phyloP scores from a whole-genome alignment of 2,113 vertebrate genomes.

The Catharus bicknelli region DNA sequence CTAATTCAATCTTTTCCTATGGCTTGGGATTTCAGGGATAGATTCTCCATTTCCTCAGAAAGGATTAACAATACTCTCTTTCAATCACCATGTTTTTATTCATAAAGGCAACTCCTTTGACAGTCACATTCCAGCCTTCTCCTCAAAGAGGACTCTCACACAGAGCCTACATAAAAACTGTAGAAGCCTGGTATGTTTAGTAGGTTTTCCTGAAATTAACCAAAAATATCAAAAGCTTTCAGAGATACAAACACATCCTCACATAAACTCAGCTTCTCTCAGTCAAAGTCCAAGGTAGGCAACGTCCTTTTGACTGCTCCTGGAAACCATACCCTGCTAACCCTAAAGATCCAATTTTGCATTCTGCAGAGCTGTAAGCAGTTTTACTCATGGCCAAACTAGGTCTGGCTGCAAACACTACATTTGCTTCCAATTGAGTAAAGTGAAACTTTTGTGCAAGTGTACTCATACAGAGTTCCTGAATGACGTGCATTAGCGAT shows the following conservation, averaged over 20 bases:
- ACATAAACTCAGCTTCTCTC: background rate
- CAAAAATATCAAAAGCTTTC: background rate
- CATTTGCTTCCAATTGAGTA: conserved; percentile 29
- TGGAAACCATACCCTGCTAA: background rate
- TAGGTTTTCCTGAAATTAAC: background rate
- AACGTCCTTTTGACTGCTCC: background rate
- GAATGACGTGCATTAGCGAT: background rate
- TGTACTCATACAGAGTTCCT: background rate
- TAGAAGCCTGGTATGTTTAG: background rate
- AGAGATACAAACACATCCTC: rapidly evolving
- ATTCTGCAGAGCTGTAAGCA: background rate
- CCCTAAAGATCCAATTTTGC: background rate
- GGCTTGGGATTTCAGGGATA: background rate
- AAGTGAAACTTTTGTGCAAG: conserved; percentile 25
- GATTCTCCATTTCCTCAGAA: background rate
- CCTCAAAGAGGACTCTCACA: background rate
- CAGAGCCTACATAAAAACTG: background rate
- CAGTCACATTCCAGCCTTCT: background rate
- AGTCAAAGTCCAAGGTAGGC: background rate
- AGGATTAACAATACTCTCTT: background rate
- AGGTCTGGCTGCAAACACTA: conserved; percentile 19
- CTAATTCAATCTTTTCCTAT: background rate
- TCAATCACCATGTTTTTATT: background rate
- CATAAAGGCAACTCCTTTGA: background rate
- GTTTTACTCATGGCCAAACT: background rate